Evolutionary conservation across 2,888 invertebrate species (phyloP), one percentile per base, ranked within the genome.

Genomic region (Seira ritae): DNA sequence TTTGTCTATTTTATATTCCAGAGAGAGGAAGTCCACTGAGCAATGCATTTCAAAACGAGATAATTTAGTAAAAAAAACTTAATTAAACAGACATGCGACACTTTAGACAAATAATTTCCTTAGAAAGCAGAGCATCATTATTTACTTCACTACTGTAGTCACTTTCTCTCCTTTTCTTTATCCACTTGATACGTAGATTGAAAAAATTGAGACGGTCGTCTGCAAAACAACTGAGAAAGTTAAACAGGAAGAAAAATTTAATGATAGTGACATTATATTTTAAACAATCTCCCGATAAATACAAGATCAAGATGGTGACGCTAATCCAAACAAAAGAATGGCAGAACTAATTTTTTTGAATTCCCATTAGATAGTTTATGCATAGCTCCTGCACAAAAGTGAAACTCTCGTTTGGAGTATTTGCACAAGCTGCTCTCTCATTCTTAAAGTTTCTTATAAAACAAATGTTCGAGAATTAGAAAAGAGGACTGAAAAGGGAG

Each of bases 221-320:
- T 15, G 50, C 8, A 31, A 31, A 8, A 31, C 31, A 31, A 31
- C 31, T 2, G 2, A 31, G 8, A 15, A n/a, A 50, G 15, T 50
- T n/a, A 15, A 50, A n/a, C 6, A 50, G 50, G 3, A 8, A 50
- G 12, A 50, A 50, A n/a, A n/a, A n/a, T n/a, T n/a, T 50, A 50
- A 50, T 50, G 50, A 50, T 8, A 50, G 50, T 50, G 50, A 50
- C 50, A 50, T 50, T 50, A 50, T 50, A 50, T n/a, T n/a, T n/a
- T n/a, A 50, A n/a, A 50, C 50, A 50, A 50, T 50, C 6, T 50
- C 6, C 3, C 50, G 50, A 15, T 50, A 12, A 50, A 50, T 50
- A 50, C 2, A 50, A 50, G 2, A 50, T 12, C 50, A 15, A 50
- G 50, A 50, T 15, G 50, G 50, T 50, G 50, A 50, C 50, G 50